Percentiles rank a stretch among this genome's conserved stretches.
phyloP scores from a whole-genome alignment of 2,888 invertebrate species.

The Drosophila rubida region DNA sequence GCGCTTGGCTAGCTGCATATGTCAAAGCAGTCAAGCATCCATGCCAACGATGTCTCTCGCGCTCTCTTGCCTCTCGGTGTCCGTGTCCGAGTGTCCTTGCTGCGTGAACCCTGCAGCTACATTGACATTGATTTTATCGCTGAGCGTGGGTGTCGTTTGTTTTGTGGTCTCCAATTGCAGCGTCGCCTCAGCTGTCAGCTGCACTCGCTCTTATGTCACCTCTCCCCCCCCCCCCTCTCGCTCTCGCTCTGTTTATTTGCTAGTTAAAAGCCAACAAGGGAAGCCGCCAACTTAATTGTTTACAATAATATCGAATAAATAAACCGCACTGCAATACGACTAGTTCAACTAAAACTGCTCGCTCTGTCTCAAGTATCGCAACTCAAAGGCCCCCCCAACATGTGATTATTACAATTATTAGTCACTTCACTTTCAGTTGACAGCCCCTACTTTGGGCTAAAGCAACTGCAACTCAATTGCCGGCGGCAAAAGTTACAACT shows the following conservation, averaged over 20 bases:
- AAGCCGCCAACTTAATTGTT: conserved; percentile 45
- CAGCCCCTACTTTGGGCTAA: too few species aligned
- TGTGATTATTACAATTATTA: background rate
- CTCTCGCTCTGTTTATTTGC: conserved; percentile 5
- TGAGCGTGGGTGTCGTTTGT: conserved; percentile 25
- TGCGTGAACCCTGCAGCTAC: conserved; percentile 55
- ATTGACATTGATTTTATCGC: conserved; percentile 72
- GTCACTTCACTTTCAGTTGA: too few species aligned
- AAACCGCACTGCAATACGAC: conserved; percentile 8
- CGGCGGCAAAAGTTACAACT: too few species aligned
- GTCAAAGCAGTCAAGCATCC: conserved; percentile 64
- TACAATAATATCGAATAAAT: conserved; percentile 27
- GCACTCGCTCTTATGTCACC: conserved; percentile 60
- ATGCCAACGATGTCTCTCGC: background rate
- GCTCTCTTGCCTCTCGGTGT: conserved; percentile 4
- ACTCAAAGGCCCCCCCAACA: background rate
- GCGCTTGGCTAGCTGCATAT: conserved; percentile 53
- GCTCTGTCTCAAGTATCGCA: conserved; percentile 3
- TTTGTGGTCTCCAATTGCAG: conserved; percentile 49
- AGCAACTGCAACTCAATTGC: too few species aligned
- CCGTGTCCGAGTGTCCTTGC: conserved; percentile 64
- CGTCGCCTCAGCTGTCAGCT: conserved; percentile 60
- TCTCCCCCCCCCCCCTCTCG: background rate
- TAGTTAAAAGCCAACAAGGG: background rate
- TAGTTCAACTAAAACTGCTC: background rate